Evolutionary conservation across 2,797 vertebrate genomes (phyloP).

Genomic region (Propithecus deckenii): DNA sequence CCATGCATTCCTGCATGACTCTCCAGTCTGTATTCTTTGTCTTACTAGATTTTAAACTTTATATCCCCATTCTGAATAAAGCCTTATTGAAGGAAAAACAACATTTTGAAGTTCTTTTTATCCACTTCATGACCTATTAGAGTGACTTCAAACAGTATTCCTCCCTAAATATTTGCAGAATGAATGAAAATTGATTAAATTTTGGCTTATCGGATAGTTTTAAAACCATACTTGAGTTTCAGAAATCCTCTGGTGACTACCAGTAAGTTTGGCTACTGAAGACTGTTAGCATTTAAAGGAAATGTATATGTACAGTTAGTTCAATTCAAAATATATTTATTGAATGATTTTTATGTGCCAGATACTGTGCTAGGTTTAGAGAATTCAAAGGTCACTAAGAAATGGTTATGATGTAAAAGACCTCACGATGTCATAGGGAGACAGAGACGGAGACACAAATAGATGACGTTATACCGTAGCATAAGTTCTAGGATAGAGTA

Average conservation of each 20-base stretch:
- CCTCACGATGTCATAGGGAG: background rate
- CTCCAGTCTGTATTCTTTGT: background rate
- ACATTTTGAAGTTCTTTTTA: background rate
- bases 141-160: background rate
- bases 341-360: background rate
- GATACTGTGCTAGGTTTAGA: background rate
- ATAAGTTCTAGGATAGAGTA: background rate
- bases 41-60: constrained; percentile 9
- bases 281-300: background rate
- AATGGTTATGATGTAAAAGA: background rate
- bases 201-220: background rate
- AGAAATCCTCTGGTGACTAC: background rate
- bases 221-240: background rate
- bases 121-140: background rate
- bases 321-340: background rate
- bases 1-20: too few species aligned
- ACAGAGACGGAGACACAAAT: background rate
- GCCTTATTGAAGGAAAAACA: background rate
- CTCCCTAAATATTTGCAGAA: background rate
- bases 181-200: background rate
- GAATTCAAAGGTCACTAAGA: background rate
- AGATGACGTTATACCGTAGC: background rate
- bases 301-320: background rate
- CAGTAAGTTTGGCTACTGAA: background rate
- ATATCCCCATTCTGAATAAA: background rate